Conservation (phyloP, 2,113 vertebrate genomes). For the human (Homo sapiens) region GRCh38 chr3:63978501-63979000, state of each 20-base stretch:
- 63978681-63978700: background rate
- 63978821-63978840: slow-evolving; percentile 60
- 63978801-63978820: slow-evolving; percentile 73
- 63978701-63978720: slow-evolving; percentile 47
- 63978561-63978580: background rate
- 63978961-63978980: background rate
- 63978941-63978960: slow-evolving; percentile 50
- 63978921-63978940: background rate
- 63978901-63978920: background rate
- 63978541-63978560: background rate
- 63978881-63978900: slow-evolving; percentile 8
- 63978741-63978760: slow-evolving; percentile 1
- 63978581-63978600: background rate
- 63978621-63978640: background rate
- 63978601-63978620: background rate
- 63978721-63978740: slow-evolving; percentile 14
- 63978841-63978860: slow-evolving; percentile 74
- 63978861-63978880: slow-evolving; percentile 15
- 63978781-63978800: slow-evolving; percentile 62
- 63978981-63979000: background rate
- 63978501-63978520: background rate
- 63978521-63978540: background rate
- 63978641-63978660: background rate
- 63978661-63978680: slow-evolving; percentile 7
- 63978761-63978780: slow-evolving; percentile 33